Conservation (phyloP, 2,113 vertebrate species). For the Odontophorus gujanensis region DNA sequence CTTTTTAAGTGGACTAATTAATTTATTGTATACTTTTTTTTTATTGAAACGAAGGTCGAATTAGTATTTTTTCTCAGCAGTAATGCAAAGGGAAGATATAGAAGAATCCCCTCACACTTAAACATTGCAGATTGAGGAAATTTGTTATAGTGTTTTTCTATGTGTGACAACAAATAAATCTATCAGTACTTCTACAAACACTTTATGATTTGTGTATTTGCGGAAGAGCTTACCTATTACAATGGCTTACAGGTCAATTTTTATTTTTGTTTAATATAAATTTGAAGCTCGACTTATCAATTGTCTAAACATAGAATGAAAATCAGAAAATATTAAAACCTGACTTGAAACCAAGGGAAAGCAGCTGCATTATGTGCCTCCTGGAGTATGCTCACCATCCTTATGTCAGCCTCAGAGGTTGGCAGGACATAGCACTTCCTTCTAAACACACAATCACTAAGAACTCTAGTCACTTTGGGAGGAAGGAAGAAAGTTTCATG, state of each 20-base stretch:
- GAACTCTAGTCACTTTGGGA: neutral
- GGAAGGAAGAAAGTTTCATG: neutral
- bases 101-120: neutral
- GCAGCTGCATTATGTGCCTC: neutral
- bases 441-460: neutral
- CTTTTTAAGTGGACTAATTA: neutral
- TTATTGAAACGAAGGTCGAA: neutral
- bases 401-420: accelerated
- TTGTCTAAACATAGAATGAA: neutral
- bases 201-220: neutral
- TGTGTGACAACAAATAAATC: neutral
- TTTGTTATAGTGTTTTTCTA: neutral
- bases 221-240: neutral
- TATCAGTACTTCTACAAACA: neutral
- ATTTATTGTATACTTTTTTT: neutral
- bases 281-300: neutral
- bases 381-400: neutral
- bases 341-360: neutral
- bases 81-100: neutral
- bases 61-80: neutral
- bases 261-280: neutral
- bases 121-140: neutral
- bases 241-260: neutral
- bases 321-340: neutral
- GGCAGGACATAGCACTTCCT: neutral